A percentile compares a stretch with the other conserved stretches of the same genome.
These are phyloP conservation scores for Acanthosepion lycidas DNA, from an alignment of 2,888 invertebrate genomes.

Conservation along the genomic window DNA sequence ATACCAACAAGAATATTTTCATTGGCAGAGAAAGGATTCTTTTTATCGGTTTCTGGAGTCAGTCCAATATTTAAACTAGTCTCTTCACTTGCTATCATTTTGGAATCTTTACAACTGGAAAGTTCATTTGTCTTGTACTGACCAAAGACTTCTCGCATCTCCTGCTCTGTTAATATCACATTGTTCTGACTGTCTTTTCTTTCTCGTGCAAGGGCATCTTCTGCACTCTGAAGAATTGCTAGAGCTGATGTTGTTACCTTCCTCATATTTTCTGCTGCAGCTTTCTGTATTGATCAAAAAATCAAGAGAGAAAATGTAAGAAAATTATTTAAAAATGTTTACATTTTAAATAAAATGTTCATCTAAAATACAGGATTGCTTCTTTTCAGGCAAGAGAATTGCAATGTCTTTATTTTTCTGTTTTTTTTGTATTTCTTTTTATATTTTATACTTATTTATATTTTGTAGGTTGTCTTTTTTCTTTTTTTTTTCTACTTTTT, in stretches of 20 bases:
- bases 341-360: too few species aligned
- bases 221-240: constrained; percentile 61
- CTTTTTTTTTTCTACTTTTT: not conserved
- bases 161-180: constrained; percentile 25
- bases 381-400: too few species aligned
- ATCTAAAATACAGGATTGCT: too few species aligned
- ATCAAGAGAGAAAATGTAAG: not conserved
- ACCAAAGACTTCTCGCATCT: not conserved
- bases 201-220: constrained; percentile 55
- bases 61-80: constrained; percentile 52
- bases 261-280: constrained; percentile 62
- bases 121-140: constrained; percentile 51
- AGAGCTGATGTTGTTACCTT: constrained; percentile 63
- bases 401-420: too few species aligned
- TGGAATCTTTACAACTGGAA: constrained; percentile 57
- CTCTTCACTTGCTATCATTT: constrained; percentile 51
- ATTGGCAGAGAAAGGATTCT: not conserved
- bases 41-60: constrained; percentile 47
- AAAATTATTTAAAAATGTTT: not conserved
- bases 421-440: too few species aligned
- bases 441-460: not conserved
- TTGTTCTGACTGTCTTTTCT: constrained; percentile 51
- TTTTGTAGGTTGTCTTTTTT: not conserved
- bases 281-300: constrained; percentile 56
- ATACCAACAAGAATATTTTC: constrained; percentile 8